Conservation (phyloP, 2,797 vertebrate genomes). For the Pseudochirops cupreus region DNA sequence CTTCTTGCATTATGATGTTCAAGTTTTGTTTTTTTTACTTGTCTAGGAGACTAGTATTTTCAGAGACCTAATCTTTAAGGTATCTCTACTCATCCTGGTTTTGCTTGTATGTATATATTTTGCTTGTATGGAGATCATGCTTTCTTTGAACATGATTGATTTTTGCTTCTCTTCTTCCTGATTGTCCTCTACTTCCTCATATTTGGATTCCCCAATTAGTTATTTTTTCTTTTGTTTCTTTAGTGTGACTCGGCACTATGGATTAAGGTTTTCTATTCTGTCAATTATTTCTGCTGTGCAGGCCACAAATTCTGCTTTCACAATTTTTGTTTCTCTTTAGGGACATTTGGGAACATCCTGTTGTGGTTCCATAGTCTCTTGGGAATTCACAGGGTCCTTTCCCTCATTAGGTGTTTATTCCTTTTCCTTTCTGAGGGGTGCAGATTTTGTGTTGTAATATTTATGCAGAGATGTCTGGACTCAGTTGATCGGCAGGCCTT, state of each 20-base stretch:
- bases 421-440: not conserved
- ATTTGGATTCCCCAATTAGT: not conserved
- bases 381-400: not conserved
- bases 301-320: not conserved
- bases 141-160: not conserved
- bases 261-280: not conserved
- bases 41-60: not conserved
- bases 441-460: not conserved
- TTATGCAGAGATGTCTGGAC: not conserved
- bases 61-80: not conserved
- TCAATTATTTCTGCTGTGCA: not conserved
- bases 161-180: not conserved
- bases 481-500: not conserved
- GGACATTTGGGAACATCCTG: not conserved
- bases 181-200: not conserved
- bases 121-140: not conserved
- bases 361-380: not conserved
- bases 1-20: not conserved
- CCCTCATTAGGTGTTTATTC: not conserved
- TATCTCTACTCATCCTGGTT: not conserved
- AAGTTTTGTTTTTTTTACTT: not conserved
- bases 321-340: not conserved
- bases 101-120: not conserved
- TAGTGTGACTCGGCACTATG: not conserved
- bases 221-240: not conserved